Conservation (phyloP, 2,113 vertebrate species). For the Sciurus niger region DNA sequence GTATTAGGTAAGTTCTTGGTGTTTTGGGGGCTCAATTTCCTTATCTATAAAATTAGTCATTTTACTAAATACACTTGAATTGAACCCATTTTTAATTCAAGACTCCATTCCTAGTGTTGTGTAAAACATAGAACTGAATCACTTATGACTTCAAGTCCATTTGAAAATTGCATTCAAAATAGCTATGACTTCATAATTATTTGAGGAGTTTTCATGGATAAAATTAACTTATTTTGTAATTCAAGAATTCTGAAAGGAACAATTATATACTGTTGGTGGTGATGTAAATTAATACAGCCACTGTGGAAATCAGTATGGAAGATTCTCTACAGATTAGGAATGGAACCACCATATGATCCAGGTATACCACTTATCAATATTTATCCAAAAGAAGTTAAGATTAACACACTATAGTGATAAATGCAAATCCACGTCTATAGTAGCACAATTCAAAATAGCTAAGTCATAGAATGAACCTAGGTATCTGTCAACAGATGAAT, state of each 20-base stretch:
- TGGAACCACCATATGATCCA: background rate
- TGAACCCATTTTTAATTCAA: background rate
- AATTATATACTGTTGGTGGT: background rate
- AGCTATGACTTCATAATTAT: conserved; percentile 13
- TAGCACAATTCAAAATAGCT: background rate
- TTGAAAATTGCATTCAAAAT: conserved; percentile 50
- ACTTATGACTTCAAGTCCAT: background rate
- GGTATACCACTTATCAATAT: background rate
- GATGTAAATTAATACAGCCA: background rate
- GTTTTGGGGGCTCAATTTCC: background rate
- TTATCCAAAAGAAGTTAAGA: background rate
- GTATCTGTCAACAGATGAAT: background rate
- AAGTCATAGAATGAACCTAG: background rate
- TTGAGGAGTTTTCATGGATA: conserved; percentile 33
- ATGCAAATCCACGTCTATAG: background rate
- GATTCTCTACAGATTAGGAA: background rate
- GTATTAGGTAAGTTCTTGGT: background rate
- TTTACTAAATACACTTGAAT: background rate
- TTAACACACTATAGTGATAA: background rate
- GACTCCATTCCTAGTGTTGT: background rate
- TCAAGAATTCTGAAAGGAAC: background rate
- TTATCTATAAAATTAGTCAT: conserved; percentile 10
- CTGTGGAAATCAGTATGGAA: background rate
- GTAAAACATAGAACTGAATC: background rate
- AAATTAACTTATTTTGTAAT: background rate